Evolutionary conservation across 1,140 invertebrate genomes (phyloP).

Genomic region (Zelostemma sp.): DNA sequence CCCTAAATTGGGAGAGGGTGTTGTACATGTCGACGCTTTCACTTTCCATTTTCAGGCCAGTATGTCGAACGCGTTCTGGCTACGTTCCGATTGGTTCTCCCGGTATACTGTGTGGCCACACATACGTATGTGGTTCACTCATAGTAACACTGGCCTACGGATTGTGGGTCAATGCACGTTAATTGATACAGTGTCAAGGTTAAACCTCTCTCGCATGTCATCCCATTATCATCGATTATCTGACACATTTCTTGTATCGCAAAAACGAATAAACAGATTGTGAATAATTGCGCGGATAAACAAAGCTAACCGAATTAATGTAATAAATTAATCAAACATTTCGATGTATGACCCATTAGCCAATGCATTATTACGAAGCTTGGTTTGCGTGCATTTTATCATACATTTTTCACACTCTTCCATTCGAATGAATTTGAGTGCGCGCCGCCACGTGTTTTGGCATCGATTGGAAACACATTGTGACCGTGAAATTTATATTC

Average conservation of each 20-base stretch:
- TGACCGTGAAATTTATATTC: neutral
- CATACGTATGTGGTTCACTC: conserved; percentile 55
- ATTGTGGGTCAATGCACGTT: conserved; percentile 63
- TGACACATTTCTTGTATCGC: conserved; percentile 56
- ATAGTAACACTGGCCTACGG: conserved; percentile 63
- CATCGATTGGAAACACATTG: neutral
- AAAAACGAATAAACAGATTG: conserved; percentile 52
- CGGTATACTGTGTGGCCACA: conserved; percentile 53
- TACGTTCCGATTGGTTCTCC: conserved; percentile 52
- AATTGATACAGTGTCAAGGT: conserved; percentile 71
- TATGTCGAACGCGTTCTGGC: conserved; percentile 51
- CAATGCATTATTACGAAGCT: neutral
- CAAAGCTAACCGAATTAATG: conserved; percentile 32
- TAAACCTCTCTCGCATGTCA: conserved; percentile 66
- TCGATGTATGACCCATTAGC: conserved; percentile 25
- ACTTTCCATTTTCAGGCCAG: conserved; percentile 51
- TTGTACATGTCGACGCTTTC: conserved; percentile 50
- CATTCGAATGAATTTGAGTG: neutral
- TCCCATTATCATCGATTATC: conserved; percentile 69
- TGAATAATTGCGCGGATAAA: conserved; percentile 48
- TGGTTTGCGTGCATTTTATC: neutral
- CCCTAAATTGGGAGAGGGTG: conserved; percentile 47
- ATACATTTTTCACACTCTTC: neutral
- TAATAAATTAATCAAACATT: conserved; percentile 45
- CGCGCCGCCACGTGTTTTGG: neutral